Base-by-base conservation (phyloP, 2,888 invertebrate species). In the Microplitis manilae region DNA sequence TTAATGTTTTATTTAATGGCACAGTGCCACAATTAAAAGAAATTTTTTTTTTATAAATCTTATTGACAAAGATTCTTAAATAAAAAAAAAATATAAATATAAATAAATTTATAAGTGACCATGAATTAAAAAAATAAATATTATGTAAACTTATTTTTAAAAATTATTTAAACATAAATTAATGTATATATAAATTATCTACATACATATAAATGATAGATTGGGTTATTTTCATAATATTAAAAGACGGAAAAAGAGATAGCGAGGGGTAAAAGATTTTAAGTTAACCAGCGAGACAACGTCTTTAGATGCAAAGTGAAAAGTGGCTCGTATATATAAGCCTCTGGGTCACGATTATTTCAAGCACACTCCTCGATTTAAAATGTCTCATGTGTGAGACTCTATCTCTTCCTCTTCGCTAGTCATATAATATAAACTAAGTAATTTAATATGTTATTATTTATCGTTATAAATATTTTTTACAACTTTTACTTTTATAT, bases 331-430 rank as follows among this genome's bases (percentile, higher is more conserved):
- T 50, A 79, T 79, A 83, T 83, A 83, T 85, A 87, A 86, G 86
- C 86, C 87, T 89, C 87, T 89, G 87, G 89, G 88, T 89, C 89
- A 89, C 83, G 88, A 89, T 90, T 90, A 90, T 90, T 90, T 89
- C 89, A 89, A 89, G 89, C 84, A 84, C 86, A 86, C 86, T 80
- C 85, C 85, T 89, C 88, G 88, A 89, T 90, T 89, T 89, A 88
- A 88, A 89, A 89, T 89, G 87, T 85, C 85, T 86, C 85, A 84
- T 78, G 81, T 73, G 73, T 77, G 75, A 79, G 85, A 83, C 83
- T 86, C 84, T 86, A 87, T 89, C 87, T 84, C 65, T 62, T 74
- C 69, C 69, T 70, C 64, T 60, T 40, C 73, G 64, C 69, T 40
- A 30, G 9, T 20, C n/a, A 15, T 20, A 59, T n/a, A 59, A 59